Evolutionary conservation across 2,113 vertebrate species (phyloP), one percentile per base, ranked within the genome.

Genomic region (Morone saxatilis): DNA sequence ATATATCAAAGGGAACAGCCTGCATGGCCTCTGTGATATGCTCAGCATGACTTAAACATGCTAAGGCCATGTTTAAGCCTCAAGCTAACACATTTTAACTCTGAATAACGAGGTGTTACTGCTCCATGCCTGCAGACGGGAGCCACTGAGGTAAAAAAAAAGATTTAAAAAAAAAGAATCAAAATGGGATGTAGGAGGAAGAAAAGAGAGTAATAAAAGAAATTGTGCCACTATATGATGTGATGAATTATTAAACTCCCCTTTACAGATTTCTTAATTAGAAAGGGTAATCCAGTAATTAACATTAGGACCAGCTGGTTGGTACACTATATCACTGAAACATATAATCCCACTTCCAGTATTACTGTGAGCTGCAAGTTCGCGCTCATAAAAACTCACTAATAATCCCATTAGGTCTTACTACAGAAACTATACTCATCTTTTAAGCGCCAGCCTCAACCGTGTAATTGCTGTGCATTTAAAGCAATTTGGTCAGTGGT

Each of bases 401-500:
- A 94, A 95, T 94, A 94, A 94, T 94, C 93, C 92, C 85, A 95
- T 94, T 94, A 93, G 86, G 71, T 85, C 80, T 86, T 67, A 87
- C 82, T 90, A 87, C 90, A 93, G 91, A 91, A 93, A 92, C 83
- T 91, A 91, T 92, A 91, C 89, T 92, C 89, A 87, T 93, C 87
- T 84, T 89, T 91, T 93, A 94, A 94, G 89, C 77, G 68, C 87
- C 69, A 79, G 89, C 81, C 68, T 90, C 85, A 90, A 86, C 88
- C 91, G 66, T 93, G 90, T 95, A 95, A 95, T 95, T 94, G 94
- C 83, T 70, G 80, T 74, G 89, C 91, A 90, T 95, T 96, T 94
- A 94, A 94, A 90, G 93, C 89, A 95, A 94, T 95, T 94, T 95
- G 94, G 92, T 92, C 93, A 89, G 94, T 91, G 94, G 92, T 51